A percentile compares a stretch with the other conserved stretches of the same genome.
These are phyloP conservation scores for Forbesichthys agassizii DNA, from an alignment of 2,113 vertebrate genomes.

Conservation along the genomic window DNA sequence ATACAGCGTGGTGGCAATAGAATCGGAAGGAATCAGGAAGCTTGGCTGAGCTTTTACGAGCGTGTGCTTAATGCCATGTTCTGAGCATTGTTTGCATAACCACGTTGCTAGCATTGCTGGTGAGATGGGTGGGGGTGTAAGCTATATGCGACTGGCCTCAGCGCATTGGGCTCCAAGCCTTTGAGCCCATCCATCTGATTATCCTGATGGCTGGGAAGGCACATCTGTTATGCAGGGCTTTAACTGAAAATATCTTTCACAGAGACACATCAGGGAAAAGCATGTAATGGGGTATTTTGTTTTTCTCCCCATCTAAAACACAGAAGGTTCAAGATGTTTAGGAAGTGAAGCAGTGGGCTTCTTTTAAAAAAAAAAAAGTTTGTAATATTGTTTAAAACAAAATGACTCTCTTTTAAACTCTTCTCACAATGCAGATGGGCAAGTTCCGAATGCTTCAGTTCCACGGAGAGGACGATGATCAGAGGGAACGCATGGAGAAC, in stretches of 20 bases:
- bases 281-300: conserved; percentile 47
- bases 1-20: no score
- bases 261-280: conserved; percentile 48
- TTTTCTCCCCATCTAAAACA: conserved; percentile 31
- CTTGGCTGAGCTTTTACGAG: neutral
- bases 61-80: conserved; percentile 3
- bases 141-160: conserved; percentile 22
- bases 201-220: conserved; percentile 52
- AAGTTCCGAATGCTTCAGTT: conserved; percentile 89
- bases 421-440: conserved; percentile 79
- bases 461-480: conserved; percentile 82
- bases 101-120: conserved; percentile 19
- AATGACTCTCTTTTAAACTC: neutral
- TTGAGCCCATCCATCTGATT: conserved; percentile 65
- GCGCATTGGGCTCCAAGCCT: conserved; percentile 42
- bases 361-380: neutral
- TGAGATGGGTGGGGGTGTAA: conserved; percentile 2
- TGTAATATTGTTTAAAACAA: neutral
- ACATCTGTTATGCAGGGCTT: conserved; percentile 33
- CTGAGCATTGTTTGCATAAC: conserved; percentile 33
- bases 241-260: conserved; percentile 56
- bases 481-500: conserved; percentile 89
- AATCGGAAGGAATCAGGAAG: no score
- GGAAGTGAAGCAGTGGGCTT: no score
- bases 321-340: neutral